Evolutionary conservation across 2,888 invertebrate species (phyloP), one percentile per base, ranked within the genome.

Genomic region (Tetanocera ferruginea): DNA sequence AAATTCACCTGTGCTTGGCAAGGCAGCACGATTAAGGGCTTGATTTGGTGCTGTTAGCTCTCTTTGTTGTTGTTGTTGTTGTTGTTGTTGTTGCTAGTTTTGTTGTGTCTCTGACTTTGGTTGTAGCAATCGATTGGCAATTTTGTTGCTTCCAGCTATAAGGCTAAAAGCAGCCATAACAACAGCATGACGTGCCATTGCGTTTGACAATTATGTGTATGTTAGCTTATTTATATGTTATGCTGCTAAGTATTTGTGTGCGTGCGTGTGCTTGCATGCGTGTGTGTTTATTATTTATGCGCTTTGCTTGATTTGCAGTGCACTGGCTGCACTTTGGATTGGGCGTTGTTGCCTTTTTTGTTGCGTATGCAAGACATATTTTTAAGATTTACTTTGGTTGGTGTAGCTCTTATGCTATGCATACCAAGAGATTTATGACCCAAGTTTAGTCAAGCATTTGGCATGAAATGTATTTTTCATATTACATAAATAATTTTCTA

Each of bases 41-140:
- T 52, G 23, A 52, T 70, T 52, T 51, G 70, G 31, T 70, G 66
- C 66, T 67, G 67, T 37, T 19, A 37, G 34, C 19, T 67, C 55
- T 52, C 34, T 28, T 17, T 52, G 51, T 9, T 51, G 70, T 52
- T 49, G 70, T 34, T 19, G 37, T 34, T 34, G 14, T n/a, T 19
- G 67, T 67, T 37, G 66, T 34, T 34, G 66, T 34, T 34, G 66
- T n/a, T n/a, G 23, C 23, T 60, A 23, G 6, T 64, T 31, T 9
- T 31, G 31, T 64, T 31, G 64, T 31, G 9, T 14, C 25, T 25
- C 17, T 25, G 28, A 60, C 28, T 60, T 25, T 28, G 23, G 23
- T 67, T 43, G 43, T 43, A 19, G 43, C 67, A 67, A 57, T 52
- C 57, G 60, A 76, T 67, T 67, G 57, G n/a, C 23, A 62, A 74